These are phyloP conservation scores for Oreohelix idahoensis DNA, from an alignment of 1,140 invertebrate species.

Conservation along the genomic window DNA sequence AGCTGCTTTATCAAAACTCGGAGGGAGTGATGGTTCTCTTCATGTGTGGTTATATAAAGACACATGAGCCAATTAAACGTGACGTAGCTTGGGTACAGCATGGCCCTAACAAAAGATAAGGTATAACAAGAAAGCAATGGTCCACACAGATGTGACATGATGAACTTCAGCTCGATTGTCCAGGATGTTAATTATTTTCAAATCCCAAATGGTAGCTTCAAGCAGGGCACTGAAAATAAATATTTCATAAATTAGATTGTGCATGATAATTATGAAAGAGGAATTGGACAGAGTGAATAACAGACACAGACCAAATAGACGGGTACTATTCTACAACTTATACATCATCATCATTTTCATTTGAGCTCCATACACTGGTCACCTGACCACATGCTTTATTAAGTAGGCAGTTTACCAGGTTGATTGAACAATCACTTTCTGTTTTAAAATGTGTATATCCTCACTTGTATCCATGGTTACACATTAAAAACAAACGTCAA, in stretches of 20 bases:
- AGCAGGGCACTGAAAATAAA: background rate
- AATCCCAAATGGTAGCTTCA: background rate
- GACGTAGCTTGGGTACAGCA: conserved; percentile 37
- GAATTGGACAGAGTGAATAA: too few species aligned
- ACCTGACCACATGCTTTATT: too few species aligned
- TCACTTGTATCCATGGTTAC: too few species aligned
- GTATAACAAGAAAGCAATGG: background rate
- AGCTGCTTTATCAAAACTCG: conserved; percentile 33
- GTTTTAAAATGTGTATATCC: too few species aligned
- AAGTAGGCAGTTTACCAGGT: too few species aligned
- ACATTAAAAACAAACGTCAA: too few species aligned
- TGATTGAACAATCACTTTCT: too few species aligned
- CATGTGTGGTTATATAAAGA: conserved; percentile 46
- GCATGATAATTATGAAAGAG: background rate
- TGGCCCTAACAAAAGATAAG: background rate
- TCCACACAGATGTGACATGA: background rate
- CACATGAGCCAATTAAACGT: conserved; percentile 29
- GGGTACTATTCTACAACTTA: too few species aligned
- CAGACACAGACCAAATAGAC: too few species aligned
- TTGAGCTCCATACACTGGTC: too few species aligned
- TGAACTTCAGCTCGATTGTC: conserved; percentile 6
- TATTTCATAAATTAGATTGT: background rate
- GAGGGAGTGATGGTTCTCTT: conserved; percentile 42
- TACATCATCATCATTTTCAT: too few species aligned
- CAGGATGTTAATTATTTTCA: background rate